Base-by-base conservation (phyloP, 2,888 invertebrate species). In the Cephalotes varians region DNA sequence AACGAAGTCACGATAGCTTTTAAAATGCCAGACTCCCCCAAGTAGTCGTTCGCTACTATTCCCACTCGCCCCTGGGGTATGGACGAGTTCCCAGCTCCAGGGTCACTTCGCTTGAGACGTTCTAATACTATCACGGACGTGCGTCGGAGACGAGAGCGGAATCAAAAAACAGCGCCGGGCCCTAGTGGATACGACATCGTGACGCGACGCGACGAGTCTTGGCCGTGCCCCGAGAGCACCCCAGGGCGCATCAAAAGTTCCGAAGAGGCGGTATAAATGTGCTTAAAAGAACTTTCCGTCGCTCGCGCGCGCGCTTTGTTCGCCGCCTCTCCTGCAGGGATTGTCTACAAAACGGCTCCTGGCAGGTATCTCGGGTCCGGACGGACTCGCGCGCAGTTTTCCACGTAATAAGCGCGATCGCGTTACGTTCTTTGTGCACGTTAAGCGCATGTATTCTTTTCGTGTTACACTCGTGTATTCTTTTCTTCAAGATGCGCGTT, bases 221-320 rank as follows among this genome's bases (percentile, higher is more conserved):
- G 25, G 49, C n/a, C 71, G 60, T 44, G 62, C 58, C 58, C 77
- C 80, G 67, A 88, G 84, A 88, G 86, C 87, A 87, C 90, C 90
- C 90, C 74, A 77, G 88, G 90, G 88, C 88, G 84, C 87, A 83
- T 88, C 88, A 90, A 87, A 90, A 90, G 86, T 90, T 90, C 81
- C 84, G 82, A 84, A 83, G 83, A 85, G 67, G 40, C 86, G 84
- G 87, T 88, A 90, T 87, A 90, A 90, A 90, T 90, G 90, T 86
- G 88, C 90, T 90, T 86, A 87, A 88, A 65, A 84, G 82, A 90
- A 90, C 83, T 90, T 90, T 90, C 84, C 40, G 37, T 51, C 40
- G 37, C n/a, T 7, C 40, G 34, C 40, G 44, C 58, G 58, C 62
- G 15, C 40, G 64, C 81, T 73, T 64, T 69, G 37, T 56, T 51